These are phyloP conservation scores for Teleogryllus occipitalis DNA, from an alignment of 1,140 invertebrate species.

Conservation along the genomic window DNA sequence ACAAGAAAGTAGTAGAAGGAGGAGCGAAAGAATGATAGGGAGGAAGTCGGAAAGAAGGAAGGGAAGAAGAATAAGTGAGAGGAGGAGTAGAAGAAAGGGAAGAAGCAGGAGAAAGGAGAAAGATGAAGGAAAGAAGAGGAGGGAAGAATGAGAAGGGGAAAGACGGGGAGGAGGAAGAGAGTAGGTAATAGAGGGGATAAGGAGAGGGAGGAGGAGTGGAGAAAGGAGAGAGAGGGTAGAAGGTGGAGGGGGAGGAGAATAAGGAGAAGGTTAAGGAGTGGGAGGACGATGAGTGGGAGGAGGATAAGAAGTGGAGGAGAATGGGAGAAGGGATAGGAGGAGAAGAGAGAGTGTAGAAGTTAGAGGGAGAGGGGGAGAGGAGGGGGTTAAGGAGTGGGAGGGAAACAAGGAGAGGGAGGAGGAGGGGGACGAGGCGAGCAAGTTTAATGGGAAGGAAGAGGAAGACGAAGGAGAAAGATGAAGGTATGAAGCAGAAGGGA, in stretches of 20 bases:
- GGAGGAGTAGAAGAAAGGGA: neutral
- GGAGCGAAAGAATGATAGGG: neutral
- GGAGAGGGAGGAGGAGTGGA: neutral
- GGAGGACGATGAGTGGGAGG: neutral
- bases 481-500: too few relatives aligned
- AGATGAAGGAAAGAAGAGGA: neutral
- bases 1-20: neutral
- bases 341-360: neutral
- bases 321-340: neutral
- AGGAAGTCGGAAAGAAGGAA: neutral
- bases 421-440: too few relatives aligned
- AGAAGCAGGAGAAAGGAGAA: neutral
- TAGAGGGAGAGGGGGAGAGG: too few relatives aligned
- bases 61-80: neutral
- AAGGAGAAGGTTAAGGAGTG: too few relatives aligned
- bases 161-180: neutral
- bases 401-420: too few relatives aligned
- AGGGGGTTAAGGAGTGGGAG: too few relatives aligned
- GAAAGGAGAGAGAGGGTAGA: too few relatives aligned
- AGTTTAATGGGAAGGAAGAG: too few relatives aligned
- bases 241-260: too few relatives aligned
- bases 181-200: neutral
- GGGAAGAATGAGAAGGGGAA: neutral
- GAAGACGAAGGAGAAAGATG: too few relatives aligned
- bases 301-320: neutral